A percentile compares a stretch with the other conserved stretches of the same genome.
phyloP scores from a whole-genome alignment of 1,140 invertebrate species.

The Melitaea cinxia region DNA sequence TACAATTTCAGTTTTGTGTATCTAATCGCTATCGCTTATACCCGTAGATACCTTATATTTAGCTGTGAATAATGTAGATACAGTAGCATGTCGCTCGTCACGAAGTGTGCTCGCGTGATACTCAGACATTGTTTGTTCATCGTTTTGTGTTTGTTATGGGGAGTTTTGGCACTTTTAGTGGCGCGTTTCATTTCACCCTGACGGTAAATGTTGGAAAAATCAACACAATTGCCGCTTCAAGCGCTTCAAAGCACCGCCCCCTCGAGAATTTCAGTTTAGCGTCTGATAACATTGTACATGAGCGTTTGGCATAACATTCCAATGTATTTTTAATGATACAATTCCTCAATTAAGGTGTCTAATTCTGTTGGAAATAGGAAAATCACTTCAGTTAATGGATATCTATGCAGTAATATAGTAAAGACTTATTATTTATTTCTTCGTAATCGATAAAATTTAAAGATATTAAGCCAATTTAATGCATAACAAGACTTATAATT shows the following conservation, averaged over 20 bases:
- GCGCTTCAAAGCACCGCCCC: slow-evolving; percentile 9
- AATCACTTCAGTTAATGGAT: neutral
- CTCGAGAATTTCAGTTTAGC: slow-evolving; percentile 21
- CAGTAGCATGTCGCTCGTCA: slow-evolving; percentile 39
- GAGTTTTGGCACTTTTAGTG: slow-evolving; percentile 32
- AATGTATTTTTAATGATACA: slow-evolving; percentile 11
- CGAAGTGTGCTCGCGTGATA: slow-evolving; percentile 37
- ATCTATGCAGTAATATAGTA: no score
- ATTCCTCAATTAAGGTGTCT: neutral
- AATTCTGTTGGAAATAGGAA: neutral
- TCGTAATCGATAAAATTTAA: no score
- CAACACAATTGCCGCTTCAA: slow-evolving; percentile 27
- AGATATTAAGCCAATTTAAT: no score
- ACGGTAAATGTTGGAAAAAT: slow-evolving; percentile 26
- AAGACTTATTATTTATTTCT: no score
- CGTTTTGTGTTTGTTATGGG: slow-evolving; percentile 40
- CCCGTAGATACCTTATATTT: slow-evolving; percentile 8
- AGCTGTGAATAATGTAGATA: slow-evolving; percentile 43
- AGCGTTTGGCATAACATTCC: slow-evolving; percentile 3
- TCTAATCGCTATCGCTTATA: slow-evolving; percentile 7
- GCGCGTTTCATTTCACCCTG: slow-evolving; percentile 23
- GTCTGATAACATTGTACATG: neutral
- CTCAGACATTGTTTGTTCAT: slow-evolving; percentile 37
- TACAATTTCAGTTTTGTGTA: neutral
- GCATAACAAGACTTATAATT: no score